Conservation (phyloP, 1,140 invertebrate species). For the Solen grandis region DNA sequence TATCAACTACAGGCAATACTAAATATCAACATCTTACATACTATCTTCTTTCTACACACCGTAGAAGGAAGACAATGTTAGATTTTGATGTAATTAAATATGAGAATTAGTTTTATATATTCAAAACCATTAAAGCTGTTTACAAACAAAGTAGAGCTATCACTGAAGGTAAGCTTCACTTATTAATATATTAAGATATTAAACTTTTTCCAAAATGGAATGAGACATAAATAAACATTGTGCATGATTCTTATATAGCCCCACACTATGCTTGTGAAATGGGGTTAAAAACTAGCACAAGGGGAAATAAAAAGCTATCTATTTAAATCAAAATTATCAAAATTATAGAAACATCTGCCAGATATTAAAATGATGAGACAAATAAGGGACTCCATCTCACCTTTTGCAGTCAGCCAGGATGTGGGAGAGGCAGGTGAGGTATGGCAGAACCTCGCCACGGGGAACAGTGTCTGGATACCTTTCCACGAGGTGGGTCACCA, state of each 20-base stretch:
- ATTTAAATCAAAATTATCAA: too few species aligned
- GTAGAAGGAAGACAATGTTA: background rate
- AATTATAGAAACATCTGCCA: too few species aligned
- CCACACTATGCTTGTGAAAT: too few species aligned
- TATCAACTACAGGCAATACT: background rate
- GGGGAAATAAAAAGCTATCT: too few species aligned
- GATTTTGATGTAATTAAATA: background rate
- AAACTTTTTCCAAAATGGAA: too few species aligned
- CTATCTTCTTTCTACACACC: background rate
- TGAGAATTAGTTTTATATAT: background rate
- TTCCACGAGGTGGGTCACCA: conserved; percentile 64
- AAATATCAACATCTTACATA: background rate
- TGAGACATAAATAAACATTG: too few species aligned
- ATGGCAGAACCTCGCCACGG: conserved; percentile 56
- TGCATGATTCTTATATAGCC: too few species aligned
- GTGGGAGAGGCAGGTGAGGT: conserved; percentile 62
- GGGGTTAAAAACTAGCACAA: too few species aligned
- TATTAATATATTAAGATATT: too few species aligned
- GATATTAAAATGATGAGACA: background rate
- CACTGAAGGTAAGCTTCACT: too few species aligned
- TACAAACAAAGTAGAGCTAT: background rate
- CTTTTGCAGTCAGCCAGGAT: conserved; percentile 68
- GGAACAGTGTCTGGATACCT: conserved; percentile 67
- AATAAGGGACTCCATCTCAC: conserved; percentile 46
- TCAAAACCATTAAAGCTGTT: background rate